Conservation (phyloP, 2,888 invertebrate species). For the Clitarchus hookeri region DNA sequence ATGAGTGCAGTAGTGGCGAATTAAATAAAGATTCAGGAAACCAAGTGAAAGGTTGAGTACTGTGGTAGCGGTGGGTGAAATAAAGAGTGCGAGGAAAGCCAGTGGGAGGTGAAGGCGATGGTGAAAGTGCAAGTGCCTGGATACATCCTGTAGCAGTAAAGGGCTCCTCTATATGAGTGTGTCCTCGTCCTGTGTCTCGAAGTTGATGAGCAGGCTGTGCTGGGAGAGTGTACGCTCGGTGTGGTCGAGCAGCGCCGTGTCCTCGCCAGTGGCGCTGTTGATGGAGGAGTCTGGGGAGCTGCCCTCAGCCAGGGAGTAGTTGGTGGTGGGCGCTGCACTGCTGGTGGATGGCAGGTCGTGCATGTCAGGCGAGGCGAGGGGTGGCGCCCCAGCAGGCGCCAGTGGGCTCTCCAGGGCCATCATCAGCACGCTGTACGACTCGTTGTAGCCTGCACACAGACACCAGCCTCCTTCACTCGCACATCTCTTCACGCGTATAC, state of each 20-base stretch:
- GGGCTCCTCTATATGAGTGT: conserved; percentile 66
- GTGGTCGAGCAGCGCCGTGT: conserved; percentile 51
- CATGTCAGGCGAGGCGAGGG: conserved; percentile 67
- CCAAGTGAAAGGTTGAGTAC: no score
- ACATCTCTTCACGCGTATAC: no score
- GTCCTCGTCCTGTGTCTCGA: conserved; percentile 84
- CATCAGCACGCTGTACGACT: conserved; percentile 66
- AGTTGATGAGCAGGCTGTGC: conserved; percentile 74
- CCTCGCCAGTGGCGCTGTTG: conserved; percentile 67
- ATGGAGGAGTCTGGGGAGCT: conserved; percentile 60
- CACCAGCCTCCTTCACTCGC: no score
- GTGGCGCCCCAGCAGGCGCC: conserved; percentile 54
- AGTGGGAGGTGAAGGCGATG: no score
- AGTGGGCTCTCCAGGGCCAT: conserved; percentile 63
- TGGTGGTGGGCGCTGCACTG: conserved; percentile 58
- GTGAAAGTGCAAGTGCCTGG: no score
- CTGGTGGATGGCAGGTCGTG: conserved; percentile 61
- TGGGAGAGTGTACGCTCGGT: conserved; percentile 59
- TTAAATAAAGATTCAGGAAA: no score
- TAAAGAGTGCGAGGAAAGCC: no score
- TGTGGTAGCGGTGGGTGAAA: no score
- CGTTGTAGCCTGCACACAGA: conserved; percentile 49
- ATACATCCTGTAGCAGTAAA: no score
- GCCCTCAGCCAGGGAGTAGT: conserved; percentile 57
- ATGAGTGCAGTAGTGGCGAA: no score